phyloP scores from a whole-genome alignment of 2,888 invertebrate species.

The Chloroclysta siterata region DNA sequence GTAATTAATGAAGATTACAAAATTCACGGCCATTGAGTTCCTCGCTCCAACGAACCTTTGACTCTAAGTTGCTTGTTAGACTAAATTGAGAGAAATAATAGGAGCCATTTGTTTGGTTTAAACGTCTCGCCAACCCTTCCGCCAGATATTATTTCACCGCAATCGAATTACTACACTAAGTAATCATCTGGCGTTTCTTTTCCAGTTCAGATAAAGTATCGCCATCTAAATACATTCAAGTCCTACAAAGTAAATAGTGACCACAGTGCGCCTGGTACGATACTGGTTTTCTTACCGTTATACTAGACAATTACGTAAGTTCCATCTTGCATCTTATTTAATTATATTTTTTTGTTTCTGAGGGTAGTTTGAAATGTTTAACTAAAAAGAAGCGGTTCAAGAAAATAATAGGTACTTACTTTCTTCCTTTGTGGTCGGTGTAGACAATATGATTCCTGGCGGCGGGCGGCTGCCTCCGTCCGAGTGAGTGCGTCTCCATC shows the following conservation, averaged over 20 bases:
- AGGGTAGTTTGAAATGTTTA: neutral
- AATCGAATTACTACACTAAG: slow-evolving; percentile 52
- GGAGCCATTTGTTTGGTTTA: slow-evolving; percentile 82
- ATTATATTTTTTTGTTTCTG: neutral
- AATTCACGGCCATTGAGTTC: slow-evolving; percentile 83
- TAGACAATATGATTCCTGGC: slow-evolving; percentile 81
- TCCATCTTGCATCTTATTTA: neutral
- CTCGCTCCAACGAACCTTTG: slow-evolving; percentile 80
- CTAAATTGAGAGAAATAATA: slow-evolving; percentile 85
- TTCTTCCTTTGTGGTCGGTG: slow-evolving; percentile 81
- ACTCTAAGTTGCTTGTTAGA: slow-evolving; percentile 81
- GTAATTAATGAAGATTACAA: slow-evolving; percentile 84
- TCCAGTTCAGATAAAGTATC: neutral
- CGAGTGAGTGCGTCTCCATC: slow-evolving; percentile 74
- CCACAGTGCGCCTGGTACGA: neutral
- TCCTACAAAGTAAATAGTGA: neutral
- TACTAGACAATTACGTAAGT: neutral
- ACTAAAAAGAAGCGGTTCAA: slow-evolving; percentile 1
- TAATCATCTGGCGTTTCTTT: slow-evolving; percentile 11
- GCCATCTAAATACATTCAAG: neutral
- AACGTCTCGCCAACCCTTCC: slow-evolving; percentile 65
- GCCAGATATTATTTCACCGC: slow-evolving; percentile 63
- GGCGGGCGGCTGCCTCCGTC: slow-evolving; percentile 69
- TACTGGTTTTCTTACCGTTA: neutral
- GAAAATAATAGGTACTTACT: slow-evolving; percentile 65